Evolutionary conservation across 2,113 vertebrate species (phyloP).

Genomic region (Dromas ardeola): DNA sequence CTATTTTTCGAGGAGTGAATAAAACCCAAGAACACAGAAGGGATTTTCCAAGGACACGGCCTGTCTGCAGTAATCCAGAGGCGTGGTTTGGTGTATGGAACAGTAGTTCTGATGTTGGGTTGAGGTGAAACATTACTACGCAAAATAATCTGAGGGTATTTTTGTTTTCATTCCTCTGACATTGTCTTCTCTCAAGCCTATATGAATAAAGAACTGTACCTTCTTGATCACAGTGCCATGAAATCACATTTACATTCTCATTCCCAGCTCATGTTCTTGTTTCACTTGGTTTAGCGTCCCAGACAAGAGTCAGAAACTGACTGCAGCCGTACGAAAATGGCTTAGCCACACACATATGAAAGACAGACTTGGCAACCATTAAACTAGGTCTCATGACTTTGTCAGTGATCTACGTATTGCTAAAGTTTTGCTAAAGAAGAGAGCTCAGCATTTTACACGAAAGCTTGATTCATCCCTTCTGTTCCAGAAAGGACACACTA

Average conservation of each 20-base stretch:
- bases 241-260: conserved; percentile 34
- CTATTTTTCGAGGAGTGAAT: not conserved
- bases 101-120: not conserved
- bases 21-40: not conserved
- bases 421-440: not conserved
- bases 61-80: not conserved
- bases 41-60: not conserved
- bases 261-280: not conserved
- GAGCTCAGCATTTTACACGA: not conserved
- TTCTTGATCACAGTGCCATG: conserved; percentile 15
- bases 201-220: not conserved
- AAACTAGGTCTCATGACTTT: not conserved
- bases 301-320: not conserved
- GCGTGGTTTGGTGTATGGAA: not conserved
- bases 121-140: not conserved
- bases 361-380: not conserved
- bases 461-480: not conserved
- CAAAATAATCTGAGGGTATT: not conserved
- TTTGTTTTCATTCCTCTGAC: not conserved
- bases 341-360: not conserved
- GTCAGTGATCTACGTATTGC: not conserved
- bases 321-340: not conserved
- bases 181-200: not conserved
- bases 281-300: not conserved
- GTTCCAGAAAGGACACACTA: not conserved